Base-by-base conservation (phyloP, 2,797 vertebrate genomes). In the Macroramphosus scolopax region DNA sequence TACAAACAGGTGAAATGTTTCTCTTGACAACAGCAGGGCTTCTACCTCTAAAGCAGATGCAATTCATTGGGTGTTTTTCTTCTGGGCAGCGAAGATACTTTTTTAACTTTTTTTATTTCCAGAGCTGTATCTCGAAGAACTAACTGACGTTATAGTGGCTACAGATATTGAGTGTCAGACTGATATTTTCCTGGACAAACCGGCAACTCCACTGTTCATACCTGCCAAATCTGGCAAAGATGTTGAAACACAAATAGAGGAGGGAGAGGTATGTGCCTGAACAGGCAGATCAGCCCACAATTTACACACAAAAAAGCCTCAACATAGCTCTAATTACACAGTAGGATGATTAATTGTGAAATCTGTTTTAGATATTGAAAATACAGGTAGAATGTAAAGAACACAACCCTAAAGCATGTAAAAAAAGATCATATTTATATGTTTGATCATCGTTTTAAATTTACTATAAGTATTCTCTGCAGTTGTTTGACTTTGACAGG, bases 401-500 rank as follows among this genome's bases (percentile, higher is more conserved):
- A n/a, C n/a, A n/a, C n/a, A n/a, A n/a, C n/a, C n/a, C n/a, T n/a
- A n/a, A n/a, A n/a, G n/a, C n/a, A n/a, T n/a, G n/a, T n/a, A n/a
- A n/a, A n/a, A n/a, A n/a, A n/a, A n/a, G n/a, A n/a, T n/a, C n/a
- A n/a, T n/a, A n/a, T n/a, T n/a, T 29, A 29, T 29, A 33, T 4
- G 4, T 13, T 32, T 30, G 8, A 36, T 30, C 0, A 28, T 11
- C 7, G 24, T 52, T 46, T 1, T 12, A 36, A 45, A 10, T 39
- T 62, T 1, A 32, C 32, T 35, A 2, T 8, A 2, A 4, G 3
- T 54, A 8, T 55, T n/a, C 16, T 69, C 28, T 74, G 58, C 84
- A 98, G 96, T 71, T 98, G 45, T 98, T 98, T 86, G 88, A 98
- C 82, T 98, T 98, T 80, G 90, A 98, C 15, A n/a, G 87, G 46